Percentiles rank a stretch among this genome's conserved stretches.
These are phyloP conservation scores for Diarsia rubi DNA, from an alignment of 2,888 invertebrate species.

Conservation along the genomic window DNA sequence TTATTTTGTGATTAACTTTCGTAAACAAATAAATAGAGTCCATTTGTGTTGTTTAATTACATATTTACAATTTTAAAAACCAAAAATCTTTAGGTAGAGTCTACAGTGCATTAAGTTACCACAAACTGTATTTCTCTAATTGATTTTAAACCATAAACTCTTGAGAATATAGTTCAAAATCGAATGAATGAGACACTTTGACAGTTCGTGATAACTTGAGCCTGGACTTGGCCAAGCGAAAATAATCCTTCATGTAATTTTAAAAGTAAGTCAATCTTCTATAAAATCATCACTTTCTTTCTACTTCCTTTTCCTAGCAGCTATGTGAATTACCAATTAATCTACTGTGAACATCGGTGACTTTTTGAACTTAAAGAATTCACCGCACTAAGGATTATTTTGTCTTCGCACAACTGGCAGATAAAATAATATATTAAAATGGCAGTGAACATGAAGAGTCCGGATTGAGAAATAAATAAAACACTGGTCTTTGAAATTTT, in stretches of 20 bases:
- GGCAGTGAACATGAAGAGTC: constrained; percentile 49
- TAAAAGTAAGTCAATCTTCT: too few species aligned
- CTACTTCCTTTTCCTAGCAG: too few species aligned
- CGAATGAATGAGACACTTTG: too few species aligned
- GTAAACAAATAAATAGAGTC: constrained; percentile 55
- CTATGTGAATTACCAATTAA: neutral
- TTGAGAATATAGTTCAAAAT: too few species aligned
- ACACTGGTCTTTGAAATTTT: constrained; percentile 10
- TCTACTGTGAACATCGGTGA: neutral
- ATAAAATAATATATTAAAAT: constrained; percentile 32
- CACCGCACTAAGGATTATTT: constrained; percentile 3
- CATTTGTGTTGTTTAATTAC: constrained; percentile 32
- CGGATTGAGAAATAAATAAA: constrained; percentile 40
- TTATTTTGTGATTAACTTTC: constrained; percentile 58
- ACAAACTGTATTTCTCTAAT: too few species aligned
- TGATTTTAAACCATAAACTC: too few species aligned
- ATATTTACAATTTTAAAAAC: constrained; percentile 38
- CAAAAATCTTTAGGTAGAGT: neutral
- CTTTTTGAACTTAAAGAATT: neutral
- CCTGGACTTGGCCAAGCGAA: too few species aligned
- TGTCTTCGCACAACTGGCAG: constrained; percentile 11
- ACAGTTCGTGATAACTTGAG: too few species aligned
- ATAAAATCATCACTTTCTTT: too few species aligned
- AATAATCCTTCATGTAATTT: too few species aligned
- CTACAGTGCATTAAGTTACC: too few species aligned